These are phyloP conservation scores for Stercorarius parasiticus DNA, from an alignment of 2,113 vertebrate genomes.

Conservation along the genomic window DNA sequence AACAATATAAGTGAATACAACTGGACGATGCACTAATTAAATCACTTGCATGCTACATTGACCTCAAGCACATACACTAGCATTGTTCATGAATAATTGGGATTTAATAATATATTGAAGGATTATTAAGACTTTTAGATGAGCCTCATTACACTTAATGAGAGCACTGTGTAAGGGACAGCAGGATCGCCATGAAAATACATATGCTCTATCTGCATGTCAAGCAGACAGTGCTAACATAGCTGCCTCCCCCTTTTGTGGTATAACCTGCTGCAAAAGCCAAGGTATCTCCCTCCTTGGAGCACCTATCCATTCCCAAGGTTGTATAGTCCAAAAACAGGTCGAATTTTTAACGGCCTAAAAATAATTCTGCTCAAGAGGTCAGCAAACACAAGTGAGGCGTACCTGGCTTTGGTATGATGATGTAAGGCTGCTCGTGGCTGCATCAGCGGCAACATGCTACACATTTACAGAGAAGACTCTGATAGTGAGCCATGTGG, in stretches of 20 bases:
- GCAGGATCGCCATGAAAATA: neutral
- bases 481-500: neutral
- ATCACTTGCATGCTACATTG: neutral
- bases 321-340: neutral
- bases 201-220: neutral
- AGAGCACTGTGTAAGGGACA: neutral
- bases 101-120: conserved; percentile 25
- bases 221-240: neutral
- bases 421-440: neutral
- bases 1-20: neutral
- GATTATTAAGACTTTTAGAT: conserved; percentile 28
- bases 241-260: neutral
- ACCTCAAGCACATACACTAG: neutral
- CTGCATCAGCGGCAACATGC: neutral
- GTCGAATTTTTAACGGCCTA: neutral
- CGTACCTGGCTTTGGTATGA: neutral
- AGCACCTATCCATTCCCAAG: neutral
- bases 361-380: neutral
- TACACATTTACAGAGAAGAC: fast-evolving
- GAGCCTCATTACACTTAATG: conserved; percentile 16
- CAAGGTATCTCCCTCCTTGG: neutral
- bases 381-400: neutral
- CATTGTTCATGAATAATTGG: conserved; percentile 20
- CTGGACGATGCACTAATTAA: conserved; percentile 32
- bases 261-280: neutral